Percentiles rank a stretch among this genome's conserved stretches.
phyloP scores from a whole-genome alignment of 2,113 vertebrate species.

The Formicarius rufipectus region DNA sequence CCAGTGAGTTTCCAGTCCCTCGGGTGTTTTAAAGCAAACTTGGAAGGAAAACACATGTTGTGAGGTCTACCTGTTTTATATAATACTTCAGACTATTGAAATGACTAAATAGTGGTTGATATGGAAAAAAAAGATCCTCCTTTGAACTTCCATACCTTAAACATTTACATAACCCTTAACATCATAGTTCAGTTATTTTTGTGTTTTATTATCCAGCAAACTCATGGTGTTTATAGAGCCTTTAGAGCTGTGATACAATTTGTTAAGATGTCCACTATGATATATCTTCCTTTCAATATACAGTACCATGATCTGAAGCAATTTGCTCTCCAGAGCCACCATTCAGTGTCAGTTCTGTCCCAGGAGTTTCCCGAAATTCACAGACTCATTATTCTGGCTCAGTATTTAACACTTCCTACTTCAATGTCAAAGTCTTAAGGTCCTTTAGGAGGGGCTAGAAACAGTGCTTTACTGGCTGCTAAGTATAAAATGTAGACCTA shows the following conservation, averaged over 20 bases:
- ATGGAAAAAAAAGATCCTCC: accelerated
- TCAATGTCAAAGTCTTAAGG: not conserved
- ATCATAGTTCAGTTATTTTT: not conserved
- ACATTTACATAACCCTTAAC: not conserved
- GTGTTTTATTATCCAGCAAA: not conserved
- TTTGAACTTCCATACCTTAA: not conserved
- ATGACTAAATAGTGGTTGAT: not conserved
- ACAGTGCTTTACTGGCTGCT: not conserved
- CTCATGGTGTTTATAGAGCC: not conserved
- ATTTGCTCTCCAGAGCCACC: not conserved
- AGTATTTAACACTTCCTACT: not conserved
- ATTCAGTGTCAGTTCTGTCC: not conserved
- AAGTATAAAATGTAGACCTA: not conserved
- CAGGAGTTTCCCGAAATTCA: not conserved
- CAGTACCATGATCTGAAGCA: not conserved
- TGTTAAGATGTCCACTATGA: not conserved
- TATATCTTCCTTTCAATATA: not conserved
- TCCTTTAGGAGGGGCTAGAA: not conserved
- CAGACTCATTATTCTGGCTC: not conserved
- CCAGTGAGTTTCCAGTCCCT: not conserved
- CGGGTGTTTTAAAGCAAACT: not conserved
- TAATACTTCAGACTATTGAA: not conserved
- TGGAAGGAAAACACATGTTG: not conserved
- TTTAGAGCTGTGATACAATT: not conserved
- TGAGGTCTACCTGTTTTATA: not conserved